These are phyloP conservation scores for Gorsachius magnificus DNA, from an alignment of 2,797 vertebrate species.

Conservation along the genomic window DNA sequence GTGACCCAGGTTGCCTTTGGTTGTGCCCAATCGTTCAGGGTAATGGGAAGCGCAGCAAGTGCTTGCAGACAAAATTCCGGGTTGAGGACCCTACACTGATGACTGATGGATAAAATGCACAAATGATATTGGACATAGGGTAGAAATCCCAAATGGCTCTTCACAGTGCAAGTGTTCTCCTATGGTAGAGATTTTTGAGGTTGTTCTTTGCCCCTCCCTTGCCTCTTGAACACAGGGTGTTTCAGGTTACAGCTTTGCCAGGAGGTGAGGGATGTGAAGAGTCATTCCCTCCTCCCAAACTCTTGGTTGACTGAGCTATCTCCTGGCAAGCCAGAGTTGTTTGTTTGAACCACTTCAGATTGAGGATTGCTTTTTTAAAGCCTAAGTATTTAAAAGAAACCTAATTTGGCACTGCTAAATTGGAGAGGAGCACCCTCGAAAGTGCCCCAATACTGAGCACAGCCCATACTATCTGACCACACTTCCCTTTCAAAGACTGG, in stretches of 20 bases:
- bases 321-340: not conserved
- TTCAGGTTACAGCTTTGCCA: not conserved
- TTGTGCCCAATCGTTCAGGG: not conserved
- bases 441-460: not conserved
- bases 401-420: not conserved
- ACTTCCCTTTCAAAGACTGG: not conserved
- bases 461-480: not conserved
- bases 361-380: not conserved
- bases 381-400: not conserved
- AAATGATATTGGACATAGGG: not conserved
- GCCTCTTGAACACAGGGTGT: not conserved
- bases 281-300: not conserved
- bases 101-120: not conserved
- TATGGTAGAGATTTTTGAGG: not conserved
- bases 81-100: not conserved
- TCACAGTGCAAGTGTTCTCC: not conserved
- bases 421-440: not conserved
- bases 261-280: not conserved
- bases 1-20: not conserved
- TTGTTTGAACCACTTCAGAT: not conserved
- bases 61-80: not conserved
- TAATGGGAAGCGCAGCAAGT: not conserved
- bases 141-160: not conserved
- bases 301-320: not conserved
- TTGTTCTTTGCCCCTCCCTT: not conserved